These are phyloP conservation scores for Pogonophryne albipinna DNA, from an alignment of 2,797 vertebrate species.

Conservation along the genomic window DNA sequence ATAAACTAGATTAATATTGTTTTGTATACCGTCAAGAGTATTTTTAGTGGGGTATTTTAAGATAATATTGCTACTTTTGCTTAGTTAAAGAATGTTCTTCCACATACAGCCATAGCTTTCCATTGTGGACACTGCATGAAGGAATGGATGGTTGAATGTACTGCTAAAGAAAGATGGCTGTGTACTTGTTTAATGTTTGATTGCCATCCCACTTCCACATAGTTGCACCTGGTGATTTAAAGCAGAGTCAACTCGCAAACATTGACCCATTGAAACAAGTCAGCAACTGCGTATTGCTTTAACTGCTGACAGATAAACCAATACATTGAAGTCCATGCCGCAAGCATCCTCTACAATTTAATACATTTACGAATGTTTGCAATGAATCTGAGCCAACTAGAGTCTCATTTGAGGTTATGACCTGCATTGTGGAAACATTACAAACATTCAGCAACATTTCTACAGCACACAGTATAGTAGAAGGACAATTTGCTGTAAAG, in stretches of 20 bases:
- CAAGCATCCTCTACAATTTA: background rate
- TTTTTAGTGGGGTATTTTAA: no score
- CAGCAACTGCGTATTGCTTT: background rate
- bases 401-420: conserved; percentile 21
- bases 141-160: background rate
- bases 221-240: background rate
- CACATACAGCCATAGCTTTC: no score
- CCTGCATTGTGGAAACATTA: conserved; percentile 1
- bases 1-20: no score
- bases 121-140: background rate
- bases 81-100: no score
- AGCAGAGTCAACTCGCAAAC: background rate
- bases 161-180: background rate
- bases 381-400: background rate
- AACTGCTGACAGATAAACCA: background rate
- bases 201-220: background rate
- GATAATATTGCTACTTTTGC: no score
- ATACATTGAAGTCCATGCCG: background rate
- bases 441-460: conserved; percentile 25
- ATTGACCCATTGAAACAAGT: background rate
- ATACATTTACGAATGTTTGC: background rate
- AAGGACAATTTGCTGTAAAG: background rate
- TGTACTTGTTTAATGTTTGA: background rate
- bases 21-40: no score
- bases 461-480: background rate